A percentile compares a stretch with the other conserved stretches of the same genome.
These are phyloP conservation scores for Mycetomoellerius zeteki DNA, from an alignment of 1,140 invertebrate genomes.

Conservation along the genomic window DNA sequence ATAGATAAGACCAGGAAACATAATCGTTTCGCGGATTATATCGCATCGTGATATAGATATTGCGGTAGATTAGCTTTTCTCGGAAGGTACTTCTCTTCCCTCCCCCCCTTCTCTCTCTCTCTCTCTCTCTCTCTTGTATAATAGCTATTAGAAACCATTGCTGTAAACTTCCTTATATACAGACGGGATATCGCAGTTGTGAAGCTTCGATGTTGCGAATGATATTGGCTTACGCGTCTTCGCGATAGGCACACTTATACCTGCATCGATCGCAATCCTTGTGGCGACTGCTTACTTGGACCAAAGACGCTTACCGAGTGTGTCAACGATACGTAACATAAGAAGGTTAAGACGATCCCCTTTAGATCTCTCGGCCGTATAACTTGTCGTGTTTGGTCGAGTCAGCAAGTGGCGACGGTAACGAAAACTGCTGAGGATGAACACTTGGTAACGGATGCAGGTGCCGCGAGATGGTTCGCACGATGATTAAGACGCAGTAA, in stretches of 20 bases:
- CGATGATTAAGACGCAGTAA: conserved; percentile 56
- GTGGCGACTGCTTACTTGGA: conserved; percentile 3
- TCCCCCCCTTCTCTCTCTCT: conserved; percentile 17
- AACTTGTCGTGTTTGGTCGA: conserved; percentile 69
- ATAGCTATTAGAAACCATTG: background rate
- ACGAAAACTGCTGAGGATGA: conserved; percentile 75
- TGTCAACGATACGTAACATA: conserved; percentile 73
- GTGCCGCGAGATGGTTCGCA: conserved; percentile 65
- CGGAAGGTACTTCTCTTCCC: background rate
- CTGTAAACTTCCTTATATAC: background rate
- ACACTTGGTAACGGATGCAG: conserved; percentile 61
- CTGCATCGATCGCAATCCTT: conserved; percentile 50
- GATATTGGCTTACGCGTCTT: conserved; percentile 22
- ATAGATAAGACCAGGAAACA: conserved; percentile 11
- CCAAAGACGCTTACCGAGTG: conserved; percentile 65
- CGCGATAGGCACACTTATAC: background rate
- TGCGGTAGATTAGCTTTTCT: conserved; percentile 1
- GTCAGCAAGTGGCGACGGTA: conserved; percentile 70
- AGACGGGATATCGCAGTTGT: conserved; percentile 23
- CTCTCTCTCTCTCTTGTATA: conserved; percentile 29
- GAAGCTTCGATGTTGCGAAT: background rate
- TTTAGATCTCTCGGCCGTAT: conserved; percentile 58
- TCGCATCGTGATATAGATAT: conserved; percentile 37
- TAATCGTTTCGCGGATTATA: conserved; percentile 54
- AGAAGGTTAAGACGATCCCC: conserved; percentile 75